Percentiles rank a stretch among this genome's conserved stretches.
Evolutionary conservation across 2,797 vertebrate species (phyloP).

Genomic region (Decapterus maruadsi): DNA sequence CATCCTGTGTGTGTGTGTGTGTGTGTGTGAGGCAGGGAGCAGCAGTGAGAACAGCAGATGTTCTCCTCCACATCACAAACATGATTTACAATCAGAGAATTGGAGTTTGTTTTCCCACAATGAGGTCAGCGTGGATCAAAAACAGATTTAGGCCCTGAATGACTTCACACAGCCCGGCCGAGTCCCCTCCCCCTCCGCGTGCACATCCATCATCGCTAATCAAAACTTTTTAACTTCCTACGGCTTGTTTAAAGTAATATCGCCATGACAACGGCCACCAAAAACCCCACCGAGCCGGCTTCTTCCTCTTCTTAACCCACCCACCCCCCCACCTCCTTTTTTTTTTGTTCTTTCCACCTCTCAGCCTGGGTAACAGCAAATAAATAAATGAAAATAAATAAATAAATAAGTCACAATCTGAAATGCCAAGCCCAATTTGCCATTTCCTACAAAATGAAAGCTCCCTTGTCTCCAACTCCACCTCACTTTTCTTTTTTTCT

Average conservation of each 20-base stretch:
- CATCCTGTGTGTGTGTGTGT: conserved; percentile 66
- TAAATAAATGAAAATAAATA: neutral
- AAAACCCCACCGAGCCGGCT: conserved; percentile 19
- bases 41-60: conserved; percentile 81
- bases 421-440: conserved; percentile 34
- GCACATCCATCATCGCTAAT: conserved; percentile 48
- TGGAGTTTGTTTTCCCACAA: conserved; percentile 67
- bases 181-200: conserved; percentile 35
- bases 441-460: conserved; percentile 28
- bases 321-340: neutral
- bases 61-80: conserved; percentile 75
- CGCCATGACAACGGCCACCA: conserved; percentile 31
- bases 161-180: conserved; percentile 41
- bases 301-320: neutral
- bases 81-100: conserved; percentile 77
- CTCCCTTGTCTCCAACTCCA: conserved; percentile 29
- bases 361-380: neutral
- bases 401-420: neutral
- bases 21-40: conserved; percentile 57
- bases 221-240: conserved; percentile 43
- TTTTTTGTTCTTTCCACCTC: neutral
- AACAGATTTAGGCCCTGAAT: conserved; percentile 63
- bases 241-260: conserved; percentile 49
- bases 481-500: conserved; percentile 20
- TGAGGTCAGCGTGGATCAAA: conserved; percentile 78